phyloP scores from a whole-genome alignment of 2,888 invertebrate genomes.

The Thysanoteuthis rhombus region DNA sequence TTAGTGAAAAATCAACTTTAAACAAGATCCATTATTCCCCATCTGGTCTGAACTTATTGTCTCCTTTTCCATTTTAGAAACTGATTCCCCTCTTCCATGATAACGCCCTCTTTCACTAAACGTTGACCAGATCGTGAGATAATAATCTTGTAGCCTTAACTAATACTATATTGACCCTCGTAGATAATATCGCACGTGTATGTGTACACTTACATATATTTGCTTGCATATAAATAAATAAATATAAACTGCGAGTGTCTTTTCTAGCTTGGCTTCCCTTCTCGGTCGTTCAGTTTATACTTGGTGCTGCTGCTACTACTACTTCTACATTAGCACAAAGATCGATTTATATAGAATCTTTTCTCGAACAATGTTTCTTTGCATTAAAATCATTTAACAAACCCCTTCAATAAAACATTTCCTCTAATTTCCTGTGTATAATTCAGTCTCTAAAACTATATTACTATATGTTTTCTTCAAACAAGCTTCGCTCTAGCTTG shows the following conservation, averaged over 20 bases:
- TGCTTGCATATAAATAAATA: background rate
- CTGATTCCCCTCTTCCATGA: background rate
- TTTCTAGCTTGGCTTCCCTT: background rate
- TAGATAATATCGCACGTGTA: slow-evolving; percentile 12
- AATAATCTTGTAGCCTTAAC: too few species aligned
- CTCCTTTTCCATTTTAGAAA: background rate
- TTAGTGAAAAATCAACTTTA: background rate
- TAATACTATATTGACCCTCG: background rate
- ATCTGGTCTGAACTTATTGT: background rate
- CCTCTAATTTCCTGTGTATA: too few species aligned
- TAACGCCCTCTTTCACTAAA: background rate
- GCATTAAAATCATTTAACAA: background rate
- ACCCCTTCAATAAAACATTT: background rate
- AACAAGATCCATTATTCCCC: background rate
- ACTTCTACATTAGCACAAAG: background rate
- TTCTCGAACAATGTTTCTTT: background rate
- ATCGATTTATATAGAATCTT: background rate
- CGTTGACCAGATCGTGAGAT: background rate
- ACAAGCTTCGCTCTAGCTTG: background rate
- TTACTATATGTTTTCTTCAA: background rate
- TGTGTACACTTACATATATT: background rate
- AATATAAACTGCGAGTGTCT: background rate
- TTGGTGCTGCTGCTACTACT: background rate
- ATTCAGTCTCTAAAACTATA: background rate
- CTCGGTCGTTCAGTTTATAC: background rate